These are phyloP conservation scores for Tenebrio molitor DNA, from an alignment of 1,140 invertebrate genomes.

Conservation along the genomic window DNA sequence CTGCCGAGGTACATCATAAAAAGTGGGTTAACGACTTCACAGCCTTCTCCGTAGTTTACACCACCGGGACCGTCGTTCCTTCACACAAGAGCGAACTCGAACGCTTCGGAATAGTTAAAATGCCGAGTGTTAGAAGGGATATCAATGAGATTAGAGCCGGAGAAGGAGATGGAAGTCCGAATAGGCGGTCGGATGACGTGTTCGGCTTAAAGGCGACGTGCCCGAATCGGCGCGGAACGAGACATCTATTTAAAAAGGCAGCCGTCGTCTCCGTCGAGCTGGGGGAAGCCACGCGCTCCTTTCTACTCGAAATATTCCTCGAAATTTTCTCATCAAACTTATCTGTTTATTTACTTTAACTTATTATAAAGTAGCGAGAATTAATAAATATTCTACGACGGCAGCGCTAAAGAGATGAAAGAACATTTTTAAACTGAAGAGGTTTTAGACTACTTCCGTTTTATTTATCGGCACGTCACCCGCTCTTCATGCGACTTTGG, in stretches of 20 bases:
- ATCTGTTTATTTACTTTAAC: conserved; percentile 21
- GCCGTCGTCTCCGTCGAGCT: not conserved
- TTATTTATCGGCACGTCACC: no score
- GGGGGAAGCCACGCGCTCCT: not conserved
- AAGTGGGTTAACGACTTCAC: no score
- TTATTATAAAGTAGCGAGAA: conserved; percentile 6
- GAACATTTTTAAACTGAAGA: not conserved
- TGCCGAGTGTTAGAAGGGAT: not conserved
- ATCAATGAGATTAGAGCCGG: conserved; percentile 21
- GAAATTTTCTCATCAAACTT: conserved; percentile 1
- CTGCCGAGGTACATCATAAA: no score
- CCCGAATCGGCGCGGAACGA: not conserved
- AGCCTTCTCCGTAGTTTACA: no score
- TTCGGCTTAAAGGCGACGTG: conserved; percentile 14
- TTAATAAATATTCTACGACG: not conserved
- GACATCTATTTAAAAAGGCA: conserved; percentile 23
- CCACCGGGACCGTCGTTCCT: no score
- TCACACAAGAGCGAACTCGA: not conserved
- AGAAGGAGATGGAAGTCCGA: conserved; percentile 14
- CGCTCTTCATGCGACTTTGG: no score
- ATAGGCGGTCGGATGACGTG: conserved; percentile 11
- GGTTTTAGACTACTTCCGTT: no score
- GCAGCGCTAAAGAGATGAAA: not conserved
- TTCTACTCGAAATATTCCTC: conserved; percentile 3
- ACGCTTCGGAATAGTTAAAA: conserved; percentile 9